Evolutionary conservation across 2,888 invertebrate species (phyloP), one percentile per base, ranked within the genome.

Genomic region (Troides helena): DNA sequence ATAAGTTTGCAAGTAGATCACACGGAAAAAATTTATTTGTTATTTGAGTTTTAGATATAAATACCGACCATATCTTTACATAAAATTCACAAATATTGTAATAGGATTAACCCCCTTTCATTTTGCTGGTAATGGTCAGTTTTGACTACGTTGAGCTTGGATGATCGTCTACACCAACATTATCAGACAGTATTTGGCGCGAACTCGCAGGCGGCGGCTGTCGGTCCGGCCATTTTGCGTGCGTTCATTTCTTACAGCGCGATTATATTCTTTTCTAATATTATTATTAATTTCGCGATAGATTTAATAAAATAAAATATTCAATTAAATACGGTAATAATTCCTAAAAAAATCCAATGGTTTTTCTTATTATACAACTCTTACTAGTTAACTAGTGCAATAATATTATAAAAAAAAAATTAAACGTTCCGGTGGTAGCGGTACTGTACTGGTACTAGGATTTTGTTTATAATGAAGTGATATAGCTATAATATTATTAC

Each of bases 271-370:
- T n/a, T 10, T n/a, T 53, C 53, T n/a, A 53, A 6, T 21, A 30
- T 23, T 57, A 43, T 68, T 58, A 8, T 56, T 60, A 53, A 6
- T 8, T 25, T 81, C 81, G 79, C 80, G 76, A 74, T 74, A 80
- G 83, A 86, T 85, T 83, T 85, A 83, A 81, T 84, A 80, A 81
- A 82, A 84, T 84, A 83, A 85, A 81, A 77, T 81, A 82, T 81
- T 84, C 81, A 82, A 80, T 80, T 83, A 81, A 81, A 80, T 80
- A 78, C 78, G 81, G 81, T 80, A 80, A 74, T 82, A 81, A 83
- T 78, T 80, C 78, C 76, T 77, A 80, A 82, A 50, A 14, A 50
- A 17, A 18, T 50, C 3, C 14, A 14, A 8, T 46, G 10, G 46
- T 46, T 46, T 43, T 46, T 12, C 46, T 46, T 30, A 46, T 50